Percentiles rank a stretch among this genome's conserved stretches.
Conservation (phyloP, 2,797 vertebrate genomes). For the Margarornis squamiger region DNA sequence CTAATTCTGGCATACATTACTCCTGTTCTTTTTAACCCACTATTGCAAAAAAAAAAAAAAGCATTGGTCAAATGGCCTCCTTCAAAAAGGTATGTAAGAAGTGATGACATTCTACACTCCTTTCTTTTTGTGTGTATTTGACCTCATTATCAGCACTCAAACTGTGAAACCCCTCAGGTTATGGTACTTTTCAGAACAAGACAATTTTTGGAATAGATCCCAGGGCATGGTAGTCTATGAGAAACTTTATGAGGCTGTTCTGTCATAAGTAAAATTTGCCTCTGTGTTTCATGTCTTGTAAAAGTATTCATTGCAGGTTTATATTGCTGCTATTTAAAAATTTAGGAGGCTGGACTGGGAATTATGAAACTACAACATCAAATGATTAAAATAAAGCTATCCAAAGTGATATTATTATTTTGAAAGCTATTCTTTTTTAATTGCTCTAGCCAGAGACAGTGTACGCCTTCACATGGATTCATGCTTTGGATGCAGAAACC, state of each 20-base stretch:
- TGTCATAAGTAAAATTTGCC: background rate
- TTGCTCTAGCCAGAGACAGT: background rate
- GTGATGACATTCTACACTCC: background rate
- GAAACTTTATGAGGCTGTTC: background rate
- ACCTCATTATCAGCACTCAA: background rate
- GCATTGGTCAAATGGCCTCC: rapidly evolving
- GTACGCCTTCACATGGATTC: background rate
- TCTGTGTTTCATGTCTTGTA: background rate
- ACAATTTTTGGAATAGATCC: background rate
- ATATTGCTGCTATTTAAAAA: background rate
- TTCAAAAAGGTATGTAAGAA: background rate
- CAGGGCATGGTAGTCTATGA: background rate
- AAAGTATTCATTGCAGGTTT: background rate
- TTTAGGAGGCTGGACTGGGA: background rate
- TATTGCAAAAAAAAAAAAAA: background rate
- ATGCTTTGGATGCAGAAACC: background rate
- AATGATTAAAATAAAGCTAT: background rate
- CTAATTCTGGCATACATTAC: background rate
- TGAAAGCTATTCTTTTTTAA: background rate
- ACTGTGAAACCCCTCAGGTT: background rate
- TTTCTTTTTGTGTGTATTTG: background rate
- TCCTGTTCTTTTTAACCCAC: background rate
- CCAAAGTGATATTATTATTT: background rate
- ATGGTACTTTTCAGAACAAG: background rate
- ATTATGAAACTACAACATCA: background rate